Base-by-base conservation (phyloP, 1,140 invertebrate species). In the Listronotus oregonensis region DNA sequence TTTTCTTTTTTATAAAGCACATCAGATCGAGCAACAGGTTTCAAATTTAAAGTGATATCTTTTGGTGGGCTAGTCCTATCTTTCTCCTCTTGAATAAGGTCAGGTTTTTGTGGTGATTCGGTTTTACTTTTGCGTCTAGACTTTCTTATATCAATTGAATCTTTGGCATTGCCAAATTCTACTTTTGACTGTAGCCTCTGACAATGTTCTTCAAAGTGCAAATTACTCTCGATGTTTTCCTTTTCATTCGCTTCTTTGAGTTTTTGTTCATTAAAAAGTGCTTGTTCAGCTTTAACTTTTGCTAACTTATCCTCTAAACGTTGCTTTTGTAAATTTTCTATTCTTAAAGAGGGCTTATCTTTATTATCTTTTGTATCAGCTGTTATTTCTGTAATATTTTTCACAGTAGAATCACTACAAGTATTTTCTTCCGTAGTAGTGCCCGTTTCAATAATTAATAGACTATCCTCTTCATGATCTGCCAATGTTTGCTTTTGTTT, bases 131-230 rank as follows among this genome's bases (percentile, higher is more conserved):
- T 86, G 31, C 85, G 78, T 44, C 84, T 81, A 2, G 87, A 86
- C 73, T 89, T 90, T 58, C 86, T 79, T 0, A 89, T 79, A 73
- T 90, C 89, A 31, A 90, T 85, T 0, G 88, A 89, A 74, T 90
- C 88, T 71, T 86, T 84, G 0, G 82, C 86, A 71, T 88, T 90
- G 49, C 86, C 85, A 63, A 91, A 91, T 67, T 90, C 87, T 3
- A 87, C 84, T 73, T 88, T 84, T 21, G 86, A 88, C 73, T 90
- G 86, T 21, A 90, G 73, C 18, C 86, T 79, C 64, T 87, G 85
- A 3, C 89, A 86, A 68, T 89, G 89, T 63, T 88, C 86, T 49
- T 86, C 75, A 70, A 87, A 89, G 54, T 83, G 83, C 0, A 82
- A 71, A 69, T 81, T 82, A 46, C 59, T 64, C 42, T 68, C 55